Percentiles rank a stretch among this genome's conserved stretches.
Evolutionary conservation across 2,113 vertebrate genomes (phyloP).

Genomic region (Melanerpes aurifrons): DNA sequence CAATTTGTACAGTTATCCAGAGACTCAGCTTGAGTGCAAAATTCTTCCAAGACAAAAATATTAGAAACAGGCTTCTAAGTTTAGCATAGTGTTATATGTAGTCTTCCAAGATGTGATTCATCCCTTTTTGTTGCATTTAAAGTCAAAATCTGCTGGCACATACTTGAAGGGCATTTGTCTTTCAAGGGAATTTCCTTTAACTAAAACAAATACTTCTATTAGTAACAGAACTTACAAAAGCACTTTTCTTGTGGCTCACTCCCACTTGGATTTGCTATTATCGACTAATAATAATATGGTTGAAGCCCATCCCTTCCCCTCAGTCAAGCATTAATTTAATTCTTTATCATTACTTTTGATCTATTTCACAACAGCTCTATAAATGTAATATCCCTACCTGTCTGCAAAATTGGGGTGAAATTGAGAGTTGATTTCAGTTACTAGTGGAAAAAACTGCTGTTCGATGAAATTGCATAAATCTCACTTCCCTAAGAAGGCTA

Average conservation of each 20-base stretch:
- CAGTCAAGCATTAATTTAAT: neutral
- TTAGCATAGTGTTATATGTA: constrained; percentile 57
- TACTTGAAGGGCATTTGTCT: constrained; percentile 61
- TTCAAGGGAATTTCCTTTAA: constrained; percentile 65
- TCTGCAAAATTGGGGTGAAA: constrained; percentile 55
- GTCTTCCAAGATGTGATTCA: constrained; percentile 59
- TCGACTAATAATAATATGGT: neutral
- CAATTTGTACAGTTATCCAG: neutral
- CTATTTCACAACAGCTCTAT: constrained; percentile 38
- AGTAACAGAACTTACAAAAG: constrained; percentile 56
- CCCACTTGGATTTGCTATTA: constrained; percentile 34
- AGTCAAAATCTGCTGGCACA: constrained; percentile 41
- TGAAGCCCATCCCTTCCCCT: constrained; percentile 40
- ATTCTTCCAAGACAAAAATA: constrained; percentile 32
- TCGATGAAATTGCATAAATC: constrained; percentile 60
- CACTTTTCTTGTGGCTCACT: neutral
- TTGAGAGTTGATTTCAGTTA: constrained; percentile 53
- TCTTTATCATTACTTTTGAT: constrained; percentile 11
- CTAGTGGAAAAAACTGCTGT: constrained; percentile 52
- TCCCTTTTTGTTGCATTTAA: constrained; percentile 58
- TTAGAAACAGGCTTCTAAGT: constrained; percentile 61
- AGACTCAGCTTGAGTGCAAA: constrained; percentile 50
- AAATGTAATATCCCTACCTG: constrained; percentile 49
- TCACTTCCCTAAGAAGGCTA: constrained; percentile 58
- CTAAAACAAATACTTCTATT: constrained; percentile 52